Percentiles rank a stretch among this genome's conserved stretches.
These are phyloP conservation scores for Hydractinia echinata DNA, from an alignment of 30 jellyfish, hydroid and myxozoan species.

Conservation along the genomic window DNA sequence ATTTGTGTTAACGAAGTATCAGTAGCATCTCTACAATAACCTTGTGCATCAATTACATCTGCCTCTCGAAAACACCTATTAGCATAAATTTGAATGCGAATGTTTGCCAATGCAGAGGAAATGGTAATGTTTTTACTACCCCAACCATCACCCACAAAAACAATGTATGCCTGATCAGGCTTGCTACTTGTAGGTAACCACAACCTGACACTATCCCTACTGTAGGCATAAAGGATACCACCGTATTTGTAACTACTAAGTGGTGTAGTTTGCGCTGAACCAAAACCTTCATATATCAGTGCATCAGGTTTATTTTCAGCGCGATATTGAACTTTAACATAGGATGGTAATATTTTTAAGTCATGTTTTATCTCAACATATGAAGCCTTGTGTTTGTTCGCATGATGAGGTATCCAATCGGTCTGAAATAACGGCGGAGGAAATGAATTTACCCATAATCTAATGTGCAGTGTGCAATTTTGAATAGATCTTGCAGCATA, in stretches of 20 bases:
- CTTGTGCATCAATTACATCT: constrained; percentile 77
- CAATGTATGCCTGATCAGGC: constrained; percentile 46
- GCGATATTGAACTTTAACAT: constrained; percentile 69
- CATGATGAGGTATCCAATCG: constrained; percentile 56
- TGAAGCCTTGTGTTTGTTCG: constrained; percentile 53
- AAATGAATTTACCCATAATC: constrained; percentile 84
- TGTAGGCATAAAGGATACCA: constrained; percentile 84
- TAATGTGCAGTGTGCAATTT: constrained; percentile 67
- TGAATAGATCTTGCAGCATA: constrained; percentile 39
- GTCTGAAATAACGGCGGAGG: constrained; percentile 88
- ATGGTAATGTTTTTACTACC: constrained; percentile 45
- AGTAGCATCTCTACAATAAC: constrained; percentile 59
- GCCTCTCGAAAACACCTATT: constrained; percentile 41
- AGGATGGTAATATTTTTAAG: constrained; percentile 37
- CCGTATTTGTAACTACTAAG: constrained; percentile 53
- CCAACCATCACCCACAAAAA: constrained; percentile 79
- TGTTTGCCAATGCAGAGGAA: constrained; percentile 15
- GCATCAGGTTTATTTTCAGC: constrained; percentile 26
- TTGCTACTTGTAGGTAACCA: constrained; percentile 92
- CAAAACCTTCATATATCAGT: constrained; percentile 75
- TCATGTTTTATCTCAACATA: constrained; percentile 67
- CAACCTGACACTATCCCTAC: constrained; percentile 48
- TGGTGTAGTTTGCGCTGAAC: constrained; percentile 73
- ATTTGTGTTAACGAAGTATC: constrained; percentile 57
- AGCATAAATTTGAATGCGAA: constrained; percentile 67